Conservation (phyloP, 2,113 vertebrate species). For the Macaca nemestrina region DNA sequence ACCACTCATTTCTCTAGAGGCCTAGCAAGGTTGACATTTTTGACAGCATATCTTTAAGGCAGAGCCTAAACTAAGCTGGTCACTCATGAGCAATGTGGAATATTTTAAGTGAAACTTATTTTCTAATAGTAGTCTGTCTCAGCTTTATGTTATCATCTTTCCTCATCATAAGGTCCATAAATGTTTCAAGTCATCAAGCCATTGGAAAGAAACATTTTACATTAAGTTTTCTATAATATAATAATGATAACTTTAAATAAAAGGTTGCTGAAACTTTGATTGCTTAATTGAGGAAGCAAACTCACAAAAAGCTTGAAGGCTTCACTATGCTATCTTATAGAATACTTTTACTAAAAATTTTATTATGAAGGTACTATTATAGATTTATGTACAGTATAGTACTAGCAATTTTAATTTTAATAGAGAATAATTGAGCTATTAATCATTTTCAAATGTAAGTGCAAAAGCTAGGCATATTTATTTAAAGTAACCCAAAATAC, state of each 20-base stretch:
- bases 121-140: not conserved
- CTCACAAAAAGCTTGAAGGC: not conserved
- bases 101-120: slow-evolving; percentile 2
- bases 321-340: not conserved
- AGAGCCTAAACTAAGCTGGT: not conserved
- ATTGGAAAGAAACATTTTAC: not conserved
- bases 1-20: not conserved
- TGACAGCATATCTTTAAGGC: not conserved
- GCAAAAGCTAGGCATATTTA: not conserved
- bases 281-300: not conserved
- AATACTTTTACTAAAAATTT: slow-evolving; percentile 23
- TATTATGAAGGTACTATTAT: not conserved
- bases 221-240: not conserved
- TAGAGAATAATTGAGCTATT: not conserved
- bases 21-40: not conserved
- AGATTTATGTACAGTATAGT: not conserved
- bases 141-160: not conserved
- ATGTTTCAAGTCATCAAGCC: not conserved
- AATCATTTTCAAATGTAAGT: slow-evolving; percentile 14
- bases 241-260: slow-evolving; percentile 26
- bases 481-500: not conserved
- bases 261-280: not conserved
- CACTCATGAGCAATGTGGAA: not conserved
- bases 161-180: not conserved
- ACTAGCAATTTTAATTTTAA: not conserved